Conservation (phyloP, 2,888 invertebrate species). For the Dascillus cervinus region DNA sequence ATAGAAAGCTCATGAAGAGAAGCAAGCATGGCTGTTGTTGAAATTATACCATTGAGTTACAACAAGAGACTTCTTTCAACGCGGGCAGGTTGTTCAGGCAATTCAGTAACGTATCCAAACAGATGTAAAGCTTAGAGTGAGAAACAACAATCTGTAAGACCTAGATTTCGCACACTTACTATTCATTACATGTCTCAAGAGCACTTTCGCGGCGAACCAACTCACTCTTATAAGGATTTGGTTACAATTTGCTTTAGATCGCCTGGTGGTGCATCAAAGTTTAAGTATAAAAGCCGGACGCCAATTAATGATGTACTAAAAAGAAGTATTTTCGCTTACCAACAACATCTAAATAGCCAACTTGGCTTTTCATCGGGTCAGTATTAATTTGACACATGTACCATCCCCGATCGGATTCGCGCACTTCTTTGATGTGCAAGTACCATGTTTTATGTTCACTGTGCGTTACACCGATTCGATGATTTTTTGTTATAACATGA, state of each 20-base stretch:
- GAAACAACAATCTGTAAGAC: conserved; percentile 27
- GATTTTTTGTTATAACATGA: conserved; percentile 84
- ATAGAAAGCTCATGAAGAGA: too few species aligned
- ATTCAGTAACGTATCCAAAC: conserved; percentile 21
- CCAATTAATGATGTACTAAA: background rate
- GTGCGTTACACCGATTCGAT: conserved; percentile 75
- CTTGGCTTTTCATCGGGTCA: conserved; percentile 68
- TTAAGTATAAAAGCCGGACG: conserved; percentile 1
- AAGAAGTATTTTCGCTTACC: conserved; percentile 39
- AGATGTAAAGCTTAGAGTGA: conserved; percentile 22
- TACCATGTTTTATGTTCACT: conserved; percentile 83
- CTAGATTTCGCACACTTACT: conserved; percentile 23
- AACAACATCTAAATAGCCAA: conserved; percentile 58
- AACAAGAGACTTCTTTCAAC: conserved; percentile 23
- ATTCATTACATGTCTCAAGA: conserved; percentile 32
- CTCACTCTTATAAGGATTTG: conserved; percentile 27
- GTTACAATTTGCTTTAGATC: conserved; percentile 28
- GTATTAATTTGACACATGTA: conserved; percentile 86
- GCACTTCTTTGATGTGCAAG: conserved; percentile 75
- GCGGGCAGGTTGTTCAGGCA: conserved; percentile 21
- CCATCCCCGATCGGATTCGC: conserved; percentile 79
- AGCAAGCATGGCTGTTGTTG: conserved; percentile 18
- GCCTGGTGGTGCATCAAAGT: conserved; percentile 9
- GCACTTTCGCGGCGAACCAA: conserved; percentile 28
- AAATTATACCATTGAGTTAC: conserved; percentile 29